These are phyloP conservation scores for Perca schrenkii DNA, from an alignment of 2,113 vertebrate genomes.

Conservation along the genomic window DNA sequence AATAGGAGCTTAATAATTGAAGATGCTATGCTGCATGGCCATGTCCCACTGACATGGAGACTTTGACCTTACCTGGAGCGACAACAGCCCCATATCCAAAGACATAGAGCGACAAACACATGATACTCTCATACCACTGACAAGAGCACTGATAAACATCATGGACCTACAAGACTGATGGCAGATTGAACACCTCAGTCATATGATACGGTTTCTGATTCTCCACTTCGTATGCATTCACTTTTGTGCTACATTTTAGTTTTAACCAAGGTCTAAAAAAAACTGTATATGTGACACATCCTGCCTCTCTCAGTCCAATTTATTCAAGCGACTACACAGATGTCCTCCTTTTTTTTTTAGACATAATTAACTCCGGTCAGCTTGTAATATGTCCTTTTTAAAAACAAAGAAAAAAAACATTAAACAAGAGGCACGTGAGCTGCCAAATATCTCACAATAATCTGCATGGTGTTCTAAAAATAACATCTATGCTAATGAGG, in stretches of 20 bases:
- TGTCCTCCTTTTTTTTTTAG: background rate
- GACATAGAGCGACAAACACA: conserved; percentile 28
- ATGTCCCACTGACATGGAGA: conserved; percentile 75
- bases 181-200: background rate
- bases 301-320: background rate
- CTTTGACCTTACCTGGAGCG: conserved; percentile 54
- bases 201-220: conserved; percentile 1
- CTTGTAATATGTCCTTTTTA: background rate
- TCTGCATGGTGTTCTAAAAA: conserved; percentile 5
- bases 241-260: conserved; percentile 1
- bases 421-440: background rate
- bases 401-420: background rate
- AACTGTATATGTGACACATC: background rate
- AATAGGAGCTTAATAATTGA: conserved; percentile 76
- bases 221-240: background rate
- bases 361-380: background rate
- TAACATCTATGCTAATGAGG: conserved; percentile 11
- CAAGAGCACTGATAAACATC: conserved; percentile 17
- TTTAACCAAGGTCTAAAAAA: conserved; percentile 10
- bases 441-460: background rate
- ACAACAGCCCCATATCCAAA: conserved; percentile 24
- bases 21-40: conserved; percentile 50
- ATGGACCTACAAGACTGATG: conserved; percentile 14
- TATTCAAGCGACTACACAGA: background rate
- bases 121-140: background rate